phyloP scores from a whole-genome alignment of 2,888 invertebrate genomes.

The Ormyrus thymus region DNA sequence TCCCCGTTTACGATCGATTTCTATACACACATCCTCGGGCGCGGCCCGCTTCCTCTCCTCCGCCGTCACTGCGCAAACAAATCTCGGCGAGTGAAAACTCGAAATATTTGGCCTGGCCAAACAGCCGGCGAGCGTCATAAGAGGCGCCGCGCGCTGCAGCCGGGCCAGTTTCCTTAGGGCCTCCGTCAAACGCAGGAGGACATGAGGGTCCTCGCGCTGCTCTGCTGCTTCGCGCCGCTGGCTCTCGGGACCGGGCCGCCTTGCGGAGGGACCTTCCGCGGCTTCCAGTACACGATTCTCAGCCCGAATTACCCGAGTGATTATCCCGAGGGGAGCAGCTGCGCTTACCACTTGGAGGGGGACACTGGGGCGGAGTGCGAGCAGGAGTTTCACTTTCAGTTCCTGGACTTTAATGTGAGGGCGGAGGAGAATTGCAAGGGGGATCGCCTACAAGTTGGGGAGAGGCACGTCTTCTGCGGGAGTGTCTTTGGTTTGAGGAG shows the following conservation, averaged over 20 bases:
- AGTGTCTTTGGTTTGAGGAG: conserved; percentile 74
- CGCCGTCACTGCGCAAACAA: conserved; percentile 63
- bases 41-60: conserved; percentile 60
- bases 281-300: conserved; percentile 75
- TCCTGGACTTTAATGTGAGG: conserved; percentile 77
- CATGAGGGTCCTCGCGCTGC: conserved; percentile 19
- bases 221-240: background rate
- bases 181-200: background rate
- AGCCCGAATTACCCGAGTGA: conserved; percentile 77
- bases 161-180: conserved; percentile 59
- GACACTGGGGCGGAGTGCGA: conserved; percentile 74
- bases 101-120: conserved; percentile 67
- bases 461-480: conserved; percentile 77
- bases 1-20: conserved; percentile 62
- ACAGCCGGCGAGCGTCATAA: conserved; percentile 63
- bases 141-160: conserved; percentile 58
- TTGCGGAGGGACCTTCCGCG: conserved; percentile 75
- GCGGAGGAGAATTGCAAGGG: conserved; percentile 75
- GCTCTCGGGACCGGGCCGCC: background rate
- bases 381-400: conserved; percentile 77
- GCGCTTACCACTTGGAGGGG: conserved; percentile 77
- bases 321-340: conserved; percentile 74
- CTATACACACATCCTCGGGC: conserved; percentile 63
- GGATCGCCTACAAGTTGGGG: conserved; percentile 77
- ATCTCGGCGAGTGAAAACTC: conserved; percentile 62